Base-by-base conservation (phyloP, 1,140 invertebrate genomes). In the Latrodectus geometricus region DNA sequence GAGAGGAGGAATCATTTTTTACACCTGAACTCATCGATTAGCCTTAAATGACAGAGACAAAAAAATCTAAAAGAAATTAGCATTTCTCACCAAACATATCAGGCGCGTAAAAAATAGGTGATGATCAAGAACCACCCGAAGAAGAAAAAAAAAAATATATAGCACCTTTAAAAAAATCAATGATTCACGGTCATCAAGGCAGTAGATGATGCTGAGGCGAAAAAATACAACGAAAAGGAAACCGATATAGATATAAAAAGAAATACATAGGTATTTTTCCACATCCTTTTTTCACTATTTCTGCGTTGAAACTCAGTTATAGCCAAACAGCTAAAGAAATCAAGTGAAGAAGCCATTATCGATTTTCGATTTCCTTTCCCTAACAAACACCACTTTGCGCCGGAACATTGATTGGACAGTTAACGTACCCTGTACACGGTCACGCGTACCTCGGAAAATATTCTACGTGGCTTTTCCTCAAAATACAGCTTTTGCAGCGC, bases 311-410 rank as follows among this genome's bases (percentile, higher is more conserved):
- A 17, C 54, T 61, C 54, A 61, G 54, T 61, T 17, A 61, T 17
- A 65, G 61, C 15, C 49, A 23, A 52, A 61, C 54, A 65, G 61
- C 15, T 49, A 23, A 52, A 61, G 81, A 49, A 74, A 83, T 74
- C 81, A 83, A 74, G 81, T 75, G 70, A 52, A 84, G 54, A 68
- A 11, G 82, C n/a, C 56, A 76, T 76, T 76, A 84, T 84, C 48
- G 82, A 84, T 84, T 84, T 84, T 69, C 82, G 82, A 84, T 84
- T 84, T 84, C 68, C 17, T 20, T 23, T 56, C 12, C 56, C 35
- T 35, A 35, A 56, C 15, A 15, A 14, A 12, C 20, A 12, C 17
- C 82, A 75, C 61, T 84, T 84, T 65, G 61, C 54, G 73, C 23
- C 7, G 80, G 50, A 72, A 35, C 73, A 68, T 54, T 69, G 82